Percentiles rank a stretch among this genome's conserved stretches.
Conservation (phyloP, 2,888 invertebrate species). For the Dynastes maya region DNA sequence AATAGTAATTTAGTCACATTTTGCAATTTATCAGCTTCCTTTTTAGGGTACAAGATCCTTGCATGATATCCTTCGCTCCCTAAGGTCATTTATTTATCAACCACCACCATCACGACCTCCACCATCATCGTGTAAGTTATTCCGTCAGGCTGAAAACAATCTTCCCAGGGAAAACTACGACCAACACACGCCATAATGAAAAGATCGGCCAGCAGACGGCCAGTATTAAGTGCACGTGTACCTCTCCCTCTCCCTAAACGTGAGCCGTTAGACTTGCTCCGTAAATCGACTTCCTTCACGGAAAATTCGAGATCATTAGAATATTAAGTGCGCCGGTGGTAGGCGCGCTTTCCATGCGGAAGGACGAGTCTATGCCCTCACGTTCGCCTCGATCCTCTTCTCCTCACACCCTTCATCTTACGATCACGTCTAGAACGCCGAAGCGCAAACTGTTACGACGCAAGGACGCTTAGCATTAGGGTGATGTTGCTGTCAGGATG, state of each 20-base stretch:
- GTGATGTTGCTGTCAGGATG: neutral
- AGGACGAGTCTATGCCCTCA: neutral
- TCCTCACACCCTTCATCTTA: neutral
- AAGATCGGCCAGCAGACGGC: slow-evolving; percentile 1
- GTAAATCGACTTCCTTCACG: slow-evolving; percentile 38
- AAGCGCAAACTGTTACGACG: too few species aligned
- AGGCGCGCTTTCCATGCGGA: slow-evolving; percentile 7
- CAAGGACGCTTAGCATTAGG: neutral
- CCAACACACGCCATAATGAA: slow-evolving; percentile 16
- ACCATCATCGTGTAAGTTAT: neutral
- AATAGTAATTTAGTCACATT: too few species aligned
- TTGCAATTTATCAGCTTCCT: too few species aligned
- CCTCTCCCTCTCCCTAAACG: slow-evolving; percentile 21
- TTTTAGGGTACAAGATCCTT: too few species aligned
- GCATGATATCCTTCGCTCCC: too few species aligned
- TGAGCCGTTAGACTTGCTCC: slow-evolving; percentile 19
- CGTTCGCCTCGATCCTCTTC: slow-evolving; percentile 4
- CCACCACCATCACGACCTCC: neutral
- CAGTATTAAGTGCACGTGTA: slow-evolving; percentile 42
- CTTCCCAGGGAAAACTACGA: slow-evolving; percentile 4
- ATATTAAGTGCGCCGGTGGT: slow-evolving; percentile 28
- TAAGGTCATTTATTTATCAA: neutral
- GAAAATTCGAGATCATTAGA: slow-evolving; percentile 45
- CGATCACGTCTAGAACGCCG: too few species aligned
- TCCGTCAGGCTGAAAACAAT: neutral